Conservation (phyloP, 2,888 invertebrate genomes). For the Horisme vitalbata region DNA sequence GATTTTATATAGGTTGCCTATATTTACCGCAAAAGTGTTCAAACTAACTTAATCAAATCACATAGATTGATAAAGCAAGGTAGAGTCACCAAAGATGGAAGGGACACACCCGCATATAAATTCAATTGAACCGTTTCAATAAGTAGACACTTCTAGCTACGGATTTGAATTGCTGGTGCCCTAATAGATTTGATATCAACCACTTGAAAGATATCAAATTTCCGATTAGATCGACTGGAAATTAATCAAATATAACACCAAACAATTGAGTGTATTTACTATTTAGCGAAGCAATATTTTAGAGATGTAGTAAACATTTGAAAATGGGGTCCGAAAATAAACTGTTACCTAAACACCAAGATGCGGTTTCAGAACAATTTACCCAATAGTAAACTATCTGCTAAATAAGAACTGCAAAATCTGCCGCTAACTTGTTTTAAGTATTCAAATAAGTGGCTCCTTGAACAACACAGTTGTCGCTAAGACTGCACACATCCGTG, state of each 20-base stretch:
- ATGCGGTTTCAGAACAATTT: slow-evolving; percentile 12
- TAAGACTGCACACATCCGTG: slow-evolving; percentile 53
- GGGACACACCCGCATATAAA: not conserved
- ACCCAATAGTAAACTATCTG: not conserved
- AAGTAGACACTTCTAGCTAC: not conserved
- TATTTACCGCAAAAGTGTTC: too few species aligned
- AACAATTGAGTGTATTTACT: not conserved
- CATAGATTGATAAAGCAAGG: not conserved
- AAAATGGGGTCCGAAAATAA: too few species aligned
- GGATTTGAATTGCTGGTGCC: not conserved
- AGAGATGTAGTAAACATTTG: not conserved
- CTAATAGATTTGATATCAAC: slow-evolving; percentile 9
- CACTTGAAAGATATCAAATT: slow-evolving; percentile 13
- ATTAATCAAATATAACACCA: slow-evolving; percentile 3
- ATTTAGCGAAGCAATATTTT: not conserved
- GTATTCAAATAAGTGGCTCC: slow-evolving; percentile 38
- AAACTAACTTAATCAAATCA: too few species aligned
- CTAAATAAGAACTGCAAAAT: slow-evolving; percentile 1
- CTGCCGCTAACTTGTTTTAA: slow-evolving; percentile 15
- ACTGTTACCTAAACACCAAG: not conserved
- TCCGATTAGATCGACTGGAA: slow-evolving; percentile 1
- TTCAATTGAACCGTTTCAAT: not conserved
- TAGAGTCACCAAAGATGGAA: slow-evolving; percentile 1
- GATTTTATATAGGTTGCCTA: too few species aligned
- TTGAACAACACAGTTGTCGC: slow-evolving; percentile 51